Evolutionary conservation across 2,113 vertebrate species (phyloP), one percentile per base, ranked within the genome.

Genomic region (Sclerurus mexicanus): DNA sequence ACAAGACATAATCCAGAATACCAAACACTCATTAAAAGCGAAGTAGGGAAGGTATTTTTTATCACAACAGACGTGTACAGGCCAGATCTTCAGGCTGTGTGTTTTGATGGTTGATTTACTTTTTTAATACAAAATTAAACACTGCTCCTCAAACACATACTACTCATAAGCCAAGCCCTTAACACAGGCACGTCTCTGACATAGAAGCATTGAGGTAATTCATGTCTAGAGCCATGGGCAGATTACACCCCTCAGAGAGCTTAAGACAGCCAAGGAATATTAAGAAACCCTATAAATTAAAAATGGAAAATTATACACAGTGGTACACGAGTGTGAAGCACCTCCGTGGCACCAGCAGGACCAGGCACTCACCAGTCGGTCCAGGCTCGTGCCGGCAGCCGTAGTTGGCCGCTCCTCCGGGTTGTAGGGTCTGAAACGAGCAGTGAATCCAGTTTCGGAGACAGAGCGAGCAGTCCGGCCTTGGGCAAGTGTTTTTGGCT

Each of bases 301-400:
- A 67, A 84, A 56, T 6, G 40, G 83, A 60, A n/a, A 89, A 89
- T 68, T 16, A 63, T 1, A 77, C 10, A 2, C 59, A 9, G 25
- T 3, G 2, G 37, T 7, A 28, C 9, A 24, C 0, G 0, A 53
- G 37, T 50, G 33, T 14, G 12, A 59, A 84, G 14, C 2, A 16
- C 66, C 44, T n/a, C 72, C 12, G 4, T 3, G 3, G 81, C 44
- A 68, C 13, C 21, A 3, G 66, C 60, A 31, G 59, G 31, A 90
- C 12, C 40, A 55, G 81, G 37, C 55, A 92, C 98, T 98, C 93
- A 99, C 99, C 99, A 99, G 95, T 97, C 99, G 97, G 88, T 99
- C 99, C 96, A 99, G 96, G 95, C 98, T 99, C 1, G 99, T 99
- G 63, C 99, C 99, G 4, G 99, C 99, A 0, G 99, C 99, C 8